phyloP scores from a whole-genome alignment of 2,888 invertebrate species.

The Melinaea menophilus region DNA sequence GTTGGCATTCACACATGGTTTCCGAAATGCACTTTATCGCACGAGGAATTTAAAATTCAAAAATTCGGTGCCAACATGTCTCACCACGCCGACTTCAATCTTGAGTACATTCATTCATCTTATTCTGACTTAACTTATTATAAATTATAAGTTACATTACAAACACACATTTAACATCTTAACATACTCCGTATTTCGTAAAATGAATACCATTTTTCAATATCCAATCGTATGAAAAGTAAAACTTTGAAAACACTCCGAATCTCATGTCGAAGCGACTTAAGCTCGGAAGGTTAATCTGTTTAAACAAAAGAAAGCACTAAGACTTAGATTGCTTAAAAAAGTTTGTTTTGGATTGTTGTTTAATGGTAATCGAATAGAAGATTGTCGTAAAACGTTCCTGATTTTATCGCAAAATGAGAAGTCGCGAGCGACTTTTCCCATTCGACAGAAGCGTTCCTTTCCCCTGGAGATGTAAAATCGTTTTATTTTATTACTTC shows the following conservation, averaged over 20 bases:
- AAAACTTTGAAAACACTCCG: slow-evolving; percentile 8
- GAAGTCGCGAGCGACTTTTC: slow-evolving; percentile 75
- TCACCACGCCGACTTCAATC: too few species aligned
- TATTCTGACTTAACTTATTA: too few species aligned
- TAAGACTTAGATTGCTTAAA: slow-evolving; percentile 31
- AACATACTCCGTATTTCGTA: too few species aligned
- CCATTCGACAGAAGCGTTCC: slow-evolving; percentile 75
- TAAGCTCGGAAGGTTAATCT: slow-evolving; percentile 27
- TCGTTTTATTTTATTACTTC: slow-evolving; percentile 78
- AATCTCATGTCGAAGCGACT: slow-evolving; percentile 15
- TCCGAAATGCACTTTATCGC: background rate
- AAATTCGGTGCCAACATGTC: background rate
- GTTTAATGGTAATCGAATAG: slow-evolving; percentile 75
- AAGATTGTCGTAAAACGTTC: slow-evolving; percentile 76
- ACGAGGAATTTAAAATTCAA: slow-evolving; percentile 1
- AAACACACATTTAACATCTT: too few species aligned
- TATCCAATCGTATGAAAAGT: background rate
- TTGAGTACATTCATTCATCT: too few species aligned
- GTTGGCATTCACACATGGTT: background rate
- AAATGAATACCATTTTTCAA: background rate
- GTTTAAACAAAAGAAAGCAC: slow-evolving; percentile 29
- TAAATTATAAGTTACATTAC: too few species aligned
- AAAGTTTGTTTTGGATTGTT: slow-evolving; percentile 67
- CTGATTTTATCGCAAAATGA: slow-evolving; percentile 76
- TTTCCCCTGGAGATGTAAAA: slow-evolving; percentile 76